Base-by-base conservation (phyloP, 2,888 invertebrate species). In the Chrysolina americana region DNA sequence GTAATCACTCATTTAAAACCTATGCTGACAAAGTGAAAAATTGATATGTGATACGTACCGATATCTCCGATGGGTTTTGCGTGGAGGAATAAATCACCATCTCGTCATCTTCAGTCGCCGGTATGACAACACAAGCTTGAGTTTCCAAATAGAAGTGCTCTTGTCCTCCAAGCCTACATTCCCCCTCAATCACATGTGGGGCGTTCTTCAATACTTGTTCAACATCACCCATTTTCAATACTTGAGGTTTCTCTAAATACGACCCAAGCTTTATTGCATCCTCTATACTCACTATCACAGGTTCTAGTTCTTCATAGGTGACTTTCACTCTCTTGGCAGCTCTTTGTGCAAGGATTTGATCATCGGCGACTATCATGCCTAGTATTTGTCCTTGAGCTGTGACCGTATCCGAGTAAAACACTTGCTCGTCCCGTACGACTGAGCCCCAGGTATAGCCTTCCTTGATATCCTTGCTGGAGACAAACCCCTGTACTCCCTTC, bases 121-220 rank as follows among this genome's bases (percentile, higher is more conserved):
- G 95, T 62, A 94, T 88, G 0, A 91, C 95, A 74, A 94, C 88
- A 1, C 92, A 89, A 0, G 92, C 92, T 77, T 95, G 92, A 0
- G 98, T 96, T 88, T 99, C 99, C 81, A 99, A 89, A 88, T 98
- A 99, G 87, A 99, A 98, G 87, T 99, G 99, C 86, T 98, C 98
- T 87, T 99, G 98, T 0, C 96, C 97, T 13, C 97, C 97, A 84
- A 95, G 94, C 74, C 93, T 90, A 59, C 92, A 89, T 80, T 94
- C 92, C 0, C 96, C 96, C 88, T 95, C 94, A 44, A 97, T 85
- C n/a, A 95, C 88, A 85, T 94, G 91, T 48, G 94, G 93, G 13
- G 94, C 91, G 77, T 91, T 89, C 44, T 90, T 87, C 80, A 98
- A 93, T 0, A 90, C 94, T 69, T 89, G 85, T 10, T 93, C 92